Percentiles rank a stretch among this genome's conserved stretches.
Evolutionary conservation across 2,797 vertebrate genomes (phyloP).

Genomic region (Urophycis tenuis): DNA sequence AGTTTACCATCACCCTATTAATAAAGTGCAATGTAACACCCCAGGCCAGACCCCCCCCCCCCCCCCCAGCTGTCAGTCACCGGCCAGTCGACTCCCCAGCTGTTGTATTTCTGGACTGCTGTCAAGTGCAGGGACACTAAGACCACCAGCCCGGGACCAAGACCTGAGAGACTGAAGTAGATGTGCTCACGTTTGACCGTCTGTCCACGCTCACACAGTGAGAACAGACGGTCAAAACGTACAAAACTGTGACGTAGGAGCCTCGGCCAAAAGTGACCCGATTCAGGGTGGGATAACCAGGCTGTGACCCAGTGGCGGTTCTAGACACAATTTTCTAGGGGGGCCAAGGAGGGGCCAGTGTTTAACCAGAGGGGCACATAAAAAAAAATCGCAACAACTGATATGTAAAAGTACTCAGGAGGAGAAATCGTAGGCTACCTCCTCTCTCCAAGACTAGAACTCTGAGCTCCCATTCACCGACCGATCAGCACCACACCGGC

Average conservation of each 20-base stretch:
- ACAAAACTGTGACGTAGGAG: not conserved
- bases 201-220: not conserved
- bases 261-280: not conserved
- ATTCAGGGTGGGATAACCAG: no score
- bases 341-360: no score
- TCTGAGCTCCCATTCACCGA: no score
- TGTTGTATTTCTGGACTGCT: conserved; percentile 53
- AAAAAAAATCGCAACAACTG: no score
- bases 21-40: conserved; percentile 53
- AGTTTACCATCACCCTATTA: conserved; percentile 53
- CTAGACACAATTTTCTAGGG: no score
- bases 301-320: no score
- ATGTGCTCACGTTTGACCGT: not conserved
- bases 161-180: not conserved
- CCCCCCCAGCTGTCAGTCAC: conserved; percentile 18
- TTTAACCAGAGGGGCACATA: no score
- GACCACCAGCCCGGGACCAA: conserved; percentile 16
- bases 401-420: no score
- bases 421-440: no score
- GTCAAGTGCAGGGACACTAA: conserved; percentile 32
- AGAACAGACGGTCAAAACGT: not conserved
- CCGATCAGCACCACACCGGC: no score
- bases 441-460: no score
- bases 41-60: conserved; percentile 34
- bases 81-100: conserved; percentile 14